These are phyloP conservation scores for Subacronicta megacephala DNA, from an alignment of 2,888 invertebrate species.

Conservation along the genomic window DNA sequence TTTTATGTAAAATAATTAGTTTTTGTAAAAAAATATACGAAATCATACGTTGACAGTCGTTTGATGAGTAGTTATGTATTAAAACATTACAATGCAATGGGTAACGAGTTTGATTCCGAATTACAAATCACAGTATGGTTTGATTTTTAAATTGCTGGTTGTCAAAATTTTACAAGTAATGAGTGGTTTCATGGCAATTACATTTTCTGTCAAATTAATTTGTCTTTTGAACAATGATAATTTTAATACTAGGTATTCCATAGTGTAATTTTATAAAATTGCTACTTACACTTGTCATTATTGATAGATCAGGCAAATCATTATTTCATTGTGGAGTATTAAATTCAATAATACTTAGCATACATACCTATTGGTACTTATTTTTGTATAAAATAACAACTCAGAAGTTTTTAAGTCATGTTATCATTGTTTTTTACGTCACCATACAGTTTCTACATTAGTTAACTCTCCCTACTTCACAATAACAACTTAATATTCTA, in stretches of 20 bases:
- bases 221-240: slow-evolving; percentile 14
- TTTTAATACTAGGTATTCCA: background rate
- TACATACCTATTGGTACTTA: too few species aligned
- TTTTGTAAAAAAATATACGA: slow-evolving; percentile 59
- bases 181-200: slow-evolving; percentile 29
- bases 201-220: slow-evolving; percentile 17
- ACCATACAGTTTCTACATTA: too few species aligned
- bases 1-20: slow-evolving; percentile 35
- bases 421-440: too few species aligned
- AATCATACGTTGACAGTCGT: slow-evolving; percentile 75
- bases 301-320: too few species aligned
- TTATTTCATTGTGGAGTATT: too few species aligned
- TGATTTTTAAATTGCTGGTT: slow-evolving; percentile 49
- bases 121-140: slow-evolving; percentile 27
- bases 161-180: slow-evolving; percentile 36
- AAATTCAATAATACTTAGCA: too few species aligned
- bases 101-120: slow-evolving; percentile 60
- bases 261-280: slow-evolving; percentile 17
- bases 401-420: too few species aligned
- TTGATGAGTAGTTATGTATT: slow-evolving; percentile 66
- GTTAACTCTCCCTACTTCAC: slow-evolving; percentile 32
- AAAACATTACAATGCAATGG: slow-evolving; percentile 66
- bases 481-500: slow-evolving; percentile 19
- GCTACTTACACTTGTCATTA: slow-evolving; percentile 7
- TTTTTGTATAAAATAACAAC: too few species aligned